Evolutionary conservation across 2,888 invertebrate species (phyloP), one percentile per base, ranked within the genome.

Genomic region (Netelia melanura): DNA sequence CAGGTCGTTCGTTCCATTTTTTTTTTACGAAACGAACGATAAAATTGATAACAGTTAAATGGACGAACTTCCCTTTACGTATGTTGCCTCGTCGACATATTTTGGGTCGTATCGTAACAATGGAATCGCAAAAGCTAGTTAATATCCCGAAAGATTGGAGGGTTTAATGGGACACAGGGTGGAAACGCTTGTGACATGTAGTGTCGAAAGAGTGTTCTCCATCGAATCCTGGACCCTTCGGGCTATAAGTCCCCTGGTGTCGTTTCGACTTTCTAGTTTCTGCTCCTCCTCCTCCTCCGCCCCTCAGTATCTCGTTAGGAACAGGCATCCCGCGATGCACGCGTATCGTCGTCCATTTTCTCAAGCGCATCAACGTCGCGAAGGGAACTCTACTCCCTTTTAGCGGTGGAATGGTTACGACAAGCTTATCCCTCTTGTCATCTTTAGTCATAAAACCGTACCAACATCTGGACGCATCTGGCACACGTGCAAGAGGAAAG

Each of bases 121-220:
- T 38, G 38, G 38, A 38, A 6, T 6, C 38, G 38, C 8, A 38
- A 6, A 38, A 38, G 38, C 8, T 38, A 5, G 38, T 5, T 38
- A 8, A 1, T 38, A 6, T 6, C 38, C 8, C 38, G 38, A 6
- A 6, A 38, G 6, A 8, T 38, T 38, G 38, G 38, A 38, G 5
- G 48, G 67, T 80, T 83, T 80, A 75, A 76, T 54, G 75, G 80
- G 70, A 70, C 71, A 79, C 38, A 38, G 38, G 38, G 64, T 75
- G 38, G 83, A 71, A 79, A 75, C 70, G 83, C 70, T 79, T 79
- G 80, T 58, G 76, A 75, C 64, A 64, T 23, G 58, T 75, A 83
- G 75, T 71, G 70, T 70, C 67, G 72, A 38, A 38, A 38, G 38
- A 6, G 38, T 38, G 3, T 11, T 52, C 14, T 52, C 52, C 52